Base-by-base conservation (phyloP, 2,797 vertebrate species). In the Oryzias sinensis region DNA sequence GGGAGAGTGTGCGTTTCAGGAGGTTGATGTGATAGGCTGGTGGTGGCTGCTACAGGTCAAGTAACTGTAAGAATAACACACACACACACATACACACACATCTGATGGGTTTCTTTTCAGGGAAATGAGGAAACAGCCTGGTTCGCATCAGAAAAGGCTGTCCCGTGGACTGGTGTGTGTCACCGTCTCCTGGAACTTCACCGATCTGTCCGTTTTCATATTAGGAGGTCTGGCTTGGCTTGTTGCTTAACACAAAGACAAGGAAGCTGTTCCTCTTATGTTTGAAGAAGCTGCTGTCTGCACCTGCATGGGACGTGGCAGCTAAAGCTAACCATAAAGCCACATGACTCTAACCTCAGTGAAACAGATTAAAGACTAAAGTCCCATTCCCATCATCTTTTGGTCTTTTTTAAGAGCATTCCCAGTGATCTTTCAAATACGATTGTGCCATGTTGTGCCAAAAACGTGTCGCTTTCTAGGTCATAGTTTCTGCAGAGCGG, bases 1-100 rank as follows among this genome's bases (percentile, higher is more conserved):
- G 69, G 63, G 57, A 47, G 45, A 50, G 53, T 43, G 44, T 41
- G 56, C 33, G 52, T 47, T 53, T n/a, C 55, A 56, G 40, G 40
- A 62, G 45, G 37, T 57, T 77, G 72, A 80, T 79, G 72, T 79
- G 75, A 80, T 74, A 63, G 47, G 53, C 59, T 77, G 77, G 75
- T 76, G 77, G 80, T 60, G 57, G 29, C 62, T 65, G 70, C 65
- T 68, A 73, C 65, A 53, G 69, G 51, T 68, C 66, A 65, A 63
- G 79, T 78, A 68, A 83, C 74, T 52, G n/a, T 14, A 47, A 49
- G 29, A n/a, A 56, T n/a, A 59, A 60, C 25, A 63, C 43, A 8
- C 43, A 40, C 20, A 20, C 2, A 20, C 20, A 20, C 20, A 20
- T 2, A 33, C 20, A 20, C 20, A 20, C 20, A 22, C 20, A 11